Base-by-base conservation (phyloP, 2,797 vertebrate species). In the Poeciliopsis paucimaculata region DNA sequence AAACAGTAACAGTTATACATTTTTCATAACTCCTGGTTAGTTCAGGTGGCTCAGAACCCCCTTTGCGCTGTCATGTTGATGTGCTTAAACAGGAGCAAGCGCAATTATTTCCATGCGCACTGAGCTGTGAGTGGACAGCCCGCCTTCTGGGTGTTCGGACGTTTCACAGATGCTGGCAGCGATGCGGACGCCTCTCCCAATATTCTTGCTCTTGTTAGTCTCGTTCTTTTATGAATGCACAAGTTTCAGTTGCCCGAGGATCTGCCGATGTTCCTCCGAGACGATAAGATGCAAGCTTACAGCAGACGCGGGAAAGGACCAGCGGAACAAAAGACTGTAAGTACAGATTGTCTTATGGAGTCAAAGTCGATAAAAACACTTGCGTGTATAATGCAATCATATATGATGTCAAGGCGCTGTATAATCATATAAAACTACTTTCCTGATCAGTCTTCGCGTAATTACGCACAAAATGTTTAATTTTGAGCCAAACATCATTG, bases 221-320 rank as follows among this genome's bases (percentile, higher is more conserved):
- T 73, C 81, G 13, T 76, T 76, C 28, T 49, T 82, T 12, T 77
- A 3, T 34, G 79, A 55, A 73, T 85, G 62, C 57, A 39, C 76
- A 20, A 78, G 79, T 46, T 94, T 92, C 53, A 51, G 53, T 41
- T 95, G 94, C 71, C 93, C 93, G 41, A 84, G 86, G 31, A 88
- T 94, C 79, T 95, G 94, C 75, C 79, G 82, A 13, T 95, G 94
- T 80, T 90, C 79, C 39, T 47, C 80, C 53, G 82, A 83, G 64
- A 82, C 85, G 45, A 91, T 95, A 84, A 90, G 68, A 86, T 94
- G 94, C 75, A 93, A 81, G 81, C 86, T 85, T 28, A 71, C 75
- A 71, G 94, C 92, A 9, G 91, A 94, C 12, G 39, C 39, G 39
- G 81, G 46, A 46, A 73, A 49, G 71, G 80, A 77, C 41, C 84